Conservation (phyloP, 2,888 invertebrate species). For the Pristionchus arcanus region DNA sequence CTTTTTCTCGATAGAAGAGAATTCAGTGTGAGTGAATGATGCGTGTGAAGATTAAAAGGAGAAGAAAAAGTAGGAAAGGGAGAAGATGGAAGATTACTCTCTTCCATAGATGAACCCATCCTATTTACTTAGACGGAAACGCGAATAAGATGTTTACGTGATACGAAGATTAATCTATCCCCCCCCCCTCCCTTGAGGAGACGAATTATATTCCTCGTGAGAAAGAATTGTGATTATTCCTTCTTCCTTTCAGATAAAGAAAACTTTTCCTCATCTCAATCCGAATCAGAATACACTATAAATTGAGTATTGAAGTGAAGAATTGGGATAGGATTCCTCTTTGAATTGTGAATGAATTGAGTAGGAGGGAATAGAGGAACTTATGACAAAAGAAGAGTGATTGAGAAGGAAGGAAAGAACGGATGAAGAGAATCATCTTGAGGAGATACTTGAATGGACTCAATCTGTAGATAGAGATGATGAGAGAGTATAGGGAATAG, state of each 20-base stretch:
- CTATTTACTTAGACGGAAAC: background rate
- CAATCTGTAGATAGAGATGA: background rate
- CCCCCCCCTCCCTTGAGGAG: background rate
- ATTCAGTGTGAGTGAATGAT: slow-evolving; percentile 41
- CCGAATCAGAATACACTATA: background rate
- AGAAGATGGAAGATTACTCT: slow-evolving; percentile 9
- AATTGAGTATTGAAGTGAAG: background rate
- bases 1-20: background rate
- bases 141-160: background rate
- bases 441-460: slow-evolving; percentile 1
- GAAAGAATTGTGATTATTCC: background rate
- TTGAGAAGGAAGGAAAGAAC: background rate
- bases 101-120: background rate
- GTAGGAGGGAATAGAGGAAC: slow-evolving; percentile 2
- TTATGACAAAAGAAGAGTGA: background rate
- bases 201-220: background rate
- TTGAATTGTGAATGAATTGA: background rate
- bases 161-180: background rate
- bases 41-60: slow-evolving; percentile 23
- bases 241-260: background rate
- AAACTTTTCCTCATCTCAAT: no score
- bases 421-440: background rate
- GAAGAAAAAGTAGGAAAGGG: background rate
- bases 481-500: background rate
- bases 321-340: background rate